phyloP scores from a whole-genome alignment of 2,113 vertebrate species.

The Puffinus mauretanicus region DNA sequence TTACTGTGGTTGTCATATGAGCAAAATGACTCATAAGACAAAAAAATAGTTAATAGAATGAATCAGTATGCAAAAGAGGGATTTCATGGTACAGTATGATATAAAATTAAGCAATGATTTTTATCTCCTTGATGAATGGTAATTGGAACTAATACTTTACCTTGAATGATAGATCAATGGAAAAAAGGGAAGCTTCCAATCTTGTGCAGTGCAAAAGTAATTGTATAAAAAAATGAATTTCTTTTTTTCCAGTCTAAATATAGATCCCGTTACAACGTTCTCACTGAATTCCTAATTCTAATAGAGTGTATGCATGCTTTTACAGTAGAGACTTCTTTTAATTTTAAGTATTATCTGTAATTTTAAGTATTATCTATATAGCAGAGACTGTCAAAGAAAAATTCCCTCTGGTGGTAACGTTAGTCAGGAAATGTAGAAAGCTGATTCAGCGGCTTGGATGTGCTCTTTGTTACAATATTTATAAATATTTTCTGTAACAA shows the following conservation, averaged over 20 bases:
- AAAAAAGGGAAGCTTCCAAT: background rate
- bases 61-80: background rate
- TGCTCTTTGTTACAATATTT: conserved; percentile 2
- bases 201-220: background rate
- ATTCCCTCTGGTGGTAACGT: background rate
- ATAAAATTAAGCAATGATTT: background rate
- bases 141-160: background rate
- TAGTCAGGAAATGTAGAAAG: background rate
- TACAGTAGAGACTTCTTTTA: background rate
- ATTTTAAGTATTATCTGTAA: background rate
- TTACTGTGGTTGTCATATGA: background rate
- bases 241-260: background rate
- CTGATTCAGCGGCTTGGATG: background rate
- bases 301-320: background rate
- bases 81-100: background rate
- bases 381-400: background rate
- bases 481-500: conserved; percentile 52
- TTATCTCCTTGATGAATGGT: background rate
- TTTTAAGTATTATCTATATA: background rate
- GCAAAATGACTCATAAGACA: background rate
- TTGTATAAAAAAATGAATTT: background rate
- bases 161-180: background rate
- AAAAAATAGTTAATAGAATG: background rate
- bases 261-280: background rate
- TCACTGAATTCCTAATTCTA: background rate